Evolutionary conservation across 30 jellyfish, hydroid and myxozoan genomes (phyloP), one percentile per base, ranked within the genome.

Genomic region (Turritopsis dohrnii): DNA sequence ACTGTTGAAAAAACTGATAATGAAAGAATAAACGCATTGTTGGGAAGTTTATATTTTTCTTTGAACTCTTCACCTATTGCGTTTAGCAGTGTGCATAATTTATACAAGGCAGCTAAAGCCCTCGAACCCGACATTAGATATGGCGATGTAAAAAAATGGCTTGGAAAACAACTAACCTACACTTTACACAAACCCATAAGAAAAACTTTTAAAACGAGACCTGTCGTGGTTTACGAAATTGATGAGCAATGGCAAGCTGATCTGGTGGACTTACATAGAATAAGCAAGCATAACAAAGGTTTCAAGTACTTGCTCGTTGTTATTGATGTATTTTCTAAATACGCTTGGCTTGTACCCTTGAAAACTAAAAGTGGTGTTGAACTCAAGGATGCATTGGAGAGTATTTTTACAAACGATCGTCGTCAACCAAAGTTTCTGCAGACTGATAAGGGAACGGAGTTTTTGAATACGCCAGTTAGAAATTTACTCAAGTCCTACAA

Each of bases 251-350:
- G n/a, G n/a, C n/a, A n/a, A n/a, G n/a, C n/a, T n/a, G n/a, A n/a
- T 81, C 53, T 80, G 60, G 95, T 87, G 25, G 95, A 85, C 53
- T 21, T 85, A n/a, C 79, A 7, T 24, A 53, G 54, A 60, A 29
- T 85, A 21, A 18, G 86, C 8, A 54, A 65, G 66, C 21, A 28
- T 53, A 85, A 85, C 66, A 60, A 85, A 26, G 95, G 95, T 54
- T 54, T 29, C 83, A 87, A 87, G 52, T 82, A 69, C 71, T 81
- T 87, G 28, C 30, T 87, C 24, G 52, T 87, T 72, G 81, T 73
- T 29, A 87, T 87, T 81, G 95, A 87, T 82, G 88, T 81, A n/a
- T 74, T 82, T 31, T 87, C 95, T 72, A 87, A 87, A 76, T 87
- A 81, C 74, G 88, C 75, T 27, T 87, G 95, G 95, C 53, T 87